These are phyloP conservation scores for Dicrurus megarhynchus DNA, from an alignment of 2,113 vertebrate species.

Conservation along the genomic window DNA sequence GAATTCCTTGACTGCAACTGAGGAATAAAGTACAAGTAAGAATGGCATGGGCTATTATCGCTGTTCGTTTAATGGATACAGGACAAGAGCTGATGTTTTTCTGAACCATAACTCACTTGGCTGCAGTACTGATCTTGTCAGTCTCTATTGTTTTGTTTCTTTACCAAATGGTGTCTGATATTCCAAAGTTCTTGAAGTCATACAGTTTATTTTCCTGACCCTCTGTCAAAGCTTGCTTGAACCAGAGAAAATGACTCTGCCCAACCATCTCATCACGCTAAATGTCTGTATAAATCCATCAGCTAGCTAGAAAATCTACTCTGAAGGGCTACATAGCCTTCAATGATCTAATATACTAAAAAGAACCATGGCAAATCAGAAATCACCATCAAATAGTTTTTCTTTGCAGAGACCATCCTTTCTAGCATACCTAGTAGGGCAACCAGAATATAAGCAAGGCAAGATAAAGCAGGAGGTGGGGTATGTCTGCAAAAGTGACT, in stretches of 20 bases:
- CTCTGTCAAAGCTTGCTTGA: background rate
- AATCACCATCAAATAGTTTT: background rate
- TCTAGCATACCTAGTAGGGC: background rate
- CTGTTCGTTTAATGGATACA: background rate
- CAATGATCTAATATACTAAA: background rate
- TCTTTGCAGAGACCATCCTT: background rate
- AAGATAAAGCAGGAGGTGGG: background rate
- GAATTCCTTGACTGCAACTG: background rate
- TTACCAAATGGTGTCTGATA: background rate
- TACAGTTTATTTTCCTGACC: constrained; percentile 24
- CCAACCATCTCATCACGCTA: background rate
- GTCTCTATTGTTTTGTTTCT: constrained; percentile 12
- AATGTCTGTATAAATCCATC: background rate
- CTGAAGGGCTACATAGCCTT: background rate
- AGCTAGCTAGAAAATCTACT: background rate
- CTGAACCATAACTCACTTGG: background rate
- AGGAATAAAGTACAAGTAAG: background rate
- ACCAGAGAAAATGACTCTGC: background rate
- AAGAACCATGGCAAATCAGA: background rate
- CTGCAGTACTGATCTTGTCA: background rate
- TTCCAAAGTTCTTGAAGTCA: background rate
- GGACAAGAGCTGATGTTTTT: background rate
- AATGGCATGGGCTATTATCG: background rate
- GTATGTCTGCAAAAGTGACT: background rate
- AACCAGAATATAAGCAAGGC: background rate